phyloP scores from a whole-genome alignment of 2,888 invertebrate species.

The Phyllotreta striolata region DNA sequence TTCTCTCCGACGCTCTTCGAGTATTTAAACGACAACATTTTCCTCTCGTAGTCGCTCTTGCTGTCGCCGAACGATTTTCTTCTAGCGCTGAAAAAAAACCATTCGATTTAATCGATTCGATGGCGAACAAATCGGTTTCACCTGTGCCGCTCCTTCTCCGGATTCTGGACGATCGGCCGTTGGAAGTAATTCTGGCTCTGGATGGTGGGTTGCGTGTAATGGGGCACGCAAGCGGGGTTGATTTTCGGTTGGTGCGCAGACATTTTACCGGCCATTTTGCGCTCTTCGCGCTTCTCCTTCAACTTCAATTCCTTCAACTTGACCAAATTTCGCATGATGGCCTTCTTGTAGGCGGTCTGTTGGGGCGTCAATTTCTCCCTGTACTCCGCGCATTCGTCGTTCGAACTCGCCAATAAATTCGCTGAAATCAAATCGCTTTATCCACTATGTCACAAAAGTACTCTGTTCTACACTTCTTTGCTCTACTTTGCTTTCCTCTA shows the following conservation, averaged over 20 bases:
- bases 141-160: background rate
- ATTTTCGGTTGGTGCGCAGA: background rate
- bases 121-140: too few species aligned
- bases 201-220: constrained; percentile 7
- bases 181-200: constrained; percentile 15
- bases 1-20: constrained; percentile 44
- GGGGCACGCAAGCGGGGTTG: background rate
- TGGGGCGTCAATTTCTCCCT: constrained; percentile 1
- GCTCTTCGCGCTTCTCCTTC: too few species aligned
- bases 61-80: constrained; percentile 7
- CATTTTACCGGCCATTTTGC: too few species aligned
- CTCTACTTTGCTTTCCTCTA: too few species aligned
- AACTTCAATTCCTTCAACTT: background rate
- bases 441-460: too few species aligned
- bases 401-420: background rate
- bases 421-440: too few species aligned
- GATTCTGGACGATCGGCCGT: background rate
- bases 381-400: constrained; percentile 3
- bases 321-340: constrained; percentile 12
- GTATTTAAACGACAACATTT: constrained; percentile 46
- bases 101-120: background rate
- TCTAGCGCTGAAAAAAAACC: background rate
- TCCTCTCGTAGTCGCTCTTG: constrained; percentile 27
- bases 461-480: too few species aligned
- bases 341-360: constrained; percentile 15